Conservation (phyloP, 2,797 vertebrate genomes). For the Enteromius unitaeniatus region DNA sequence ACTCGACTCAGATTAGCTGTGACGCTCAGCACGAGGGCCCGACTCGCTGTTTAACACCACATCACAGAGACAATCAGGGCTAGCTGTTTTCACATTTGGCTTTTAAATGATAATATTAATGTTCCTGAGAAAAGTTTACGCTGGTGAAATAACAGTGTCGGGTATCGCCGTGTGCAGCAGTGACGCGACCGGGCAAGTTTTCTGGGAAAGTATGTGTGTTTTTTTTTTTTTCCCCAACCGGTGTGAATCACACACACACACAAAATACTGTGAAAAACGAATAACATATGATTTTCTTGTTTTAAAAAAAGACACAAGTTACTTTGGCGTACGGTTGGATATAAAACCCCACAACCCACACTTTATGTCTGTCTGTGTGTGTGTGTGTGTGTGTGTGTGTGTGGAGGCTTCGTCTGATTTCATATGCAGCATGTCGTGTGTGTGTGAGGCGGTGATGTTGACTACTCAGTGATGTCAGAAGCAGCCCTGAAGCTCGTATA, state of each 20-base stretch:
- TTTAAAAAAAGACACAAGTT: constrained; percentile 42
- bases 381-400: constrained; percentile 59
- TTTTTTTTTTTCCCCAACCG: constrained; percentile 44
- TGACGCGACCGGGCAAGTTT: constrained; percentile 62
- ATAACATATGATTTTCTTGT: constrained; percentile 54
- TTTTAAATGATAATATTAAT: constrained; percentile 68
- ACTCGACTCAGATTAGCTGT: constrained; percentile 50
- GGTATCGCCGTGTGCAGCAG: constrained; percentile 58
- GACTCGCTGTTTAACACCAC: constrained; percentile 18
- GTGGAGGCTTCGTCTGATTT: constrained; percentile 71
- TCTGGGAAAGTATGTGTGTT: constrained; percentile 28
- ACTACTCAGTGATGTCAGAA: constrained; percentile 76
- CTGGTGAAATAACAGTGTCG: constrained; percentile 66
- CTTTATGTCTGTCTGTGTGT: constrained; percentile 36
- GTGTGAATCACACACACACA: constrained; percentile 41
- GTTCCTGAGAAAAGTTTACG: constrained; percentile 65
- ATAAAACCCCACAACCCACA: constrained; percentile 48
- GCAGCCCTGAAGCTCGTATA: constrained; percentile 69
- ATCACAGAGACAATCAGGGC: constrained; percentile 3
- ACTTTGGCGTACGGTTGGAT: constrained; percentile 49
- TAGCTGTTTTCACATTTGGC: constrained; percentile 60
- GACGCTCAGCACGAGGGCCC: constrained; percentile 31
- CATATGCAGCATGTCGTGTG: constrained; percentile 66
- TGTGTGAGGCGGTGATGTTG: constrained; percentile 68
- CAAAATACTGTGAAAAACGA: constrained; percentile 38